Percentiles rank a stretch among this genome's conserved stretches.
Evolutionary conservation across 2,888 invertebrate species (phyloP).

Genomic region (Andricus curvator): DNA sequence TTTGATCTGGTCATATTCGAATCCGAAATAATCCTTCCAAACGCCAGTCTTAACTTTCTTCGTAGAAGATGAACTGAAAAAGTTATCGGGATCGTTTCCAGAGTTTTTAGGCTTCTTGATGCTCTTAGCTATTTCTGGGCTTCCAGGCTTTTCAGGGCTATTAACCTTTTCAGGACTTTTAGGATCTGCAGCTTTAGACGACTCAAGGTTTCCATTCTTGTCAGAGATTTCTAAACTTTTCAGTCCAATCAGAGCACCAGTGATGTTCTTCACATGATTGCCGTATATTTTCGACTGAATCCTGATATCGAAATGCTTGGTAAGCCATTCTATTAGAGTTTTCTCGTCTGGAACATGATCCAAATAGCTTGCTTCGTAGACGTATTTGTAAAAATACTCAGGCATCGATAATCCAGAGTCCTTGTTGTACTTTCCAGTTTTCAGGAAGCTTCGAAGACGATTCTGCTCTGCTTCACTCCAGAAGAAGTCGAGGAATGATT

Average conservation of each 20-base stretch:
- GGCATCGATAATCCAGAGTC: not conserved
- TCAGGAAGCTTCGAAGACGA: not conserved
- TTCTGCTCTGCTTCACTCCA: conserved; percentile 16
- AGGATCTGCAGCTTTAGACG: not conserved
- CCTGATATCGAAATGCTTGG: conserved; percentile 4
- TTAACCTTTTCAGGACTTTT: no score
- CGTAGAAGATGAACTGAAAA: not conserved
- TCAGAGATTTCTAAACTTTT: conserved; percentile 1
- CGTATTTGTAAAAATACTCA: conserved; percentile 19
- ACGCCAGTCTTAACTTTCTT: not conserved
- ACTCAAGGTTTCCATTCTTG: not conserved
- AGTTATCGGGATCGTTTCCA: not conserved
- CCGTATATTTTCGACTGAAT: not conserved
- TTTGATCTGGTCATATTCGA: not conserved
- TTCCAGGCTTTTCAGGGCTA: no score
- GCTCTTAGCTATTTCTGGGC: no score
- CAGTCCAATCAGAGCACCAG: not conserved
- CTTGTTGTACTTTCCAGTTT: conserved; percentile 15
- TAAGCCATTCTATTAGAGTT: not conserved
- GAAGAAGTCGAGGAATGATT: conserved; percentile 17
- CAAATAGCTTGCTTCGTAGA: not conserved
- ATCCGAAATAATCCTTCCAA: conserved; percentile 15
- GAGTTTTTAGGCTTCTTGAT: not conserved
- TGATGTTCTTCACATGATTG: not conserved
- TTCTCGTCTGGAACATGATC: not conserved